Base-by-base conservation (phyloP, 2,888 invertebrate genomes). In the Gari tellinella region DNA sequence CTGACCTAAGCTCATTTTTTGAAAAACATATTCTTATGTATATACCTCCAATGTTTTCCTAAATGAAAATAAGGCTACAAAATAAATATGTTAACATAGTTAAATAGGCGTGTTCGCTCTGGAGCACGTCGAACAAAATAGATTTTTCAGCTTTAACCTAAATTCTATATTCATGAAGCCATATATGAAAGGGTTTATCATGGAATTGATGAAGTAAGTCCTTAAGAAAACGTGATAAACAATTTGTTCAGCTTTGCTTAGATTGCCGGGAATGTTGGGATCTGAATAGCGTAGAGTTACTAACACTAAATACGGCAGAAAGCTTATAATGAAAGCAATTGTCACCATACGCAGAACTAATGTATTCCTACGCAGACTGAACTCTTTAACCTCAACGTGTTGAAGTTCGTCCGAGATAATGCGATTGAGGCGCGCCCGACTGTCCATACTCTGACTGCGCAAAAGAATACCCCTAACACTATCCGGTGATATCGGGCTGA, bases 131-230 rank as follows among this genome's bases (percentile, higher is more conserved):
- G 49, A 53, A 52, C 77, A 78, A 69, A 78, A 78, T 37, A 78
- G 37, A 31, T 62, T 61, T 60, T 69, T 72, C 14, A 79, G 40
- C 43, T 75, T 79, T 7, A 62, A 31, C n/a, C 79, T 53, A 56
- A 79, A 79, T 41, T 79, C 72, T 26, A 55, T 58, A 38, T 80
- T 80, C 67, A 80, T 65, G 40, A 80, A 80, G 0, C 80, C 80
- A 43, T 80, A 80, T 19, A 80, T 80, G 46, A 80, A 76, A 7
- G 80, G 80, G 58, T 80, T 80, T 1, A 80, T 73, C 72, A 80
- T 66, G 1, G 72, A 74, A 41, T 80, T 80, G 3, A 80, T 62
- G 41, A 76, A 80, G 26, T 80, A 80, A 7, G 70, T 68, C 45
- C 73, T 49, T 37, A 76, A 37, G 49, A 80, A 76, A 14, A 76